Evolutionary conservation across 2,888 invertebrate species (phyloP), one percentile per base, ranked within the genome.

Genomic region (Nymphalis polychloros): DNA sequence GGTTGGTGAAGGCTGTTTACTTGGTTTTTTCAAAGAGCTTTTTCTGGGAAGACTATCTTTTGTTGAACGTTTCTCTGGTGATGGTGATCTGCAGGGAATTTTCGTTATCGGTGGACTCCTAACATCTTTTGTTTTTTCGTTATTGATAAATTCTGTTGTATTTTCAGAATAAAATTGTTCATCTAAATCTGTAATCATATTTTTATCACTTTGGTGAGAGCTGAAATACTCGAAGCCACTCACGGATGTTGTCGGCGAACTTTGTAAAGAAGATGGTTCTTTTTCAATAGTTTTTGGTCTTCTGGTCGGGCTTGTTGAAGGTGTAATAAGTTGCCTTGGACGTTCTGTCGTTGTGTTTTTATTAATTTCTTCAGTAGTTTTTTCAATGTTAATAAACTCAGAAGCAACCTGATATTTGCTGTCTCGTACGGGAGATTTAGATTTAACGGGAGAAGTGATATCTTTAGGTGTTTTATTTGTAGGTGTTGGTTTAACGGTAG

Each of bases 241-340:
- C 0, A 93, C 93, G 31, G 90, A 92, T 65, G 93, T 93, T 53
- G 94, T 94, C 1, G 94, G 94, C 60, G 93, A 93, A 69, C 90
- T 91, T 78, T 93, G 90, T 47, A 88, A 90, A 46, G 89, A 91
- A 2, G 90, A 90, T 19, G 88, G 84, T 70, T 84, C 86, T 35
- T 81, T 82, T 68, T 90, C 89, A 47, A 75, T 73, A 16, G 72
- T 69, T 75, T 87, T 89, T 35, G 86, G 84, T 75, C 86, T 88
- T 62, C 93, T 84, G 4, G 93, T 91, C 4, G 93, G 93, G 72
- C 93, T 93, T 4, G 90, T 86, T 27, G 93, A 90, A n/a, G 93
- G 93, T 52, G 93, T 92, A 2, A 89, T 73, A 7, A 92, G 79
- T 73, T 89, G 90, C 35, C 91, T 86, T 10, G 91, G 82, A 50